Percentiles rank a stretch among this genome's conserved stretches.
phyloP scores from a whole-genome alignment of 2,797 vertebrate species.

The Mormyrops attenuatus region DNA sequence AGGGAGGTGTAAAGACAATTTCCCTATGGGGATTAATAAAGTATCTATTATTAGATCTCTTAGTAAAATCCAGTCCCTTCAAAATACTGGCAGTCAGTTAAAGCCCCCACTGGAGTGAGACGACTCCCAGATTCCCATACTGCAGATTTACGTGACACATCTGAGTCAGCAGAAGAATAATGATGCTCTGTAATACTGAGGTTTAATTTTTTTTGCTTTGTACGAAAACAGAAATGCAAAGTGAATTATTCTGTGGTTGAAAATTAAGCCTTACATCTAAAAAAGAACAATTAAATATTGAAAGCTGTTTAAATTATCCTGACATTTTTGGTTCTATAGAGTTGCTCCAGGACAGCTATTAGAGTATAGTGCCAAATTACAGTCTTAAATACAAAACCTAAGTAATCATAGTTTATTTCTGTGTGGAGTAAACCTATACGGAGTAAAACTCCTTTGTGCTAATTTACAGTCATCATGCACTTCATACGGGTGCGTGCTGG shows the following conservation, averaged over 20 bases:
- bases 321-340: background rate
- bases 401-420: background rate
- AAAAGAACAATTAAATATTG: background rate
- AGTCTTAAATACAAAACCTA: background rate
- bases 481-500: background rate
- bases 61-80: background rate
- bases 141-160: background rate
- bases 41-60: no score
- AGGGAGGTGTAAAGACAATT: no score
- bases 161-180: background rate
- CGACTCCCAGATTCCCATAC: background rate
- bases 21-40: no score
- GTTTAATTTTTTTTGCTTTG: background rate
- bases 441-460: background rate
- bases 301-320: background rate
- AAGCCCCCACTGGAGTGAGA: background rate
- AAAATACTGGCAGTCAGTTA: background rate
- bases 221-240: background rate
- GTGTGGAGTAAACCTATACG: background rate
- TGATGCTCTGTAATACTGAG: background rate
- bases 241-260: background rate
- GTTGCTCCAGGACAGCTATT: background rate
- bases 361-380: background rate
- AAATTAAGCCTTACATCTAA: background rate
- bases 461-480: background rate